A percentile compares a stretch with the other conserved stretches of the same genome.
Conservation (phyloP, 1,140 invertebrate genomes). For the Bemisia tabaci region DNA sequence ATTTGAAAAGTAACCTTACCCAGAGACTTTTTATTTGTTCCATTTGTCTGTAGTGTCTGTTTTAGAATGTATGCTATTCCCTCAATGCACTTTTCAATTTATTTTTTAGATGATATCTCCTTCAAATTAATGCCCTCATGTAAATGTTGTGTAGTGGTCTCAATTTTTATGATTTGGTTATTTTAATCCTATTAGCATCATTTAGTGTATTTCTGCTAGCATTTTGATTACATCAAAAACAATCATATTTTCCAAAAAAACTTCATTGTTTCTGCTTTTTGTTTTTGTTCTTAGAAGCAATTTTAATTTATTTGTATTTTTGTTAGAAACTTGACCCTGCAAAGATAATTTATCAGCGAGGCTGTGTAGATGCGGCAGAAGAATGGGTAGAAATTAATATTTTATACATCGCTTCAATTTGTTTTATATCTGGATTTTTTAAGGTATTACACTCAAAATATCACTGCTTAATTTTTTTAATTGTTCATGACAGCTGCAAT, state of each 20-base stretch:
- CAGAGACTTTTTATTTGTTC: not conserved
- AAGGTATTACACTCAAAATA: conserved; percentile 75
- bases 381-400: conserved; percentile 91
- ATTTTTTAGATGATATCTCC: no score
- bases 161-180: no score
- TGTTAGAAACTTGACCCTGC: conserved; percentile 52
- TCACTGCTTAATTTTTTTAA: not conserved
- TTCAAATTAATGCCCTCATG: no score
- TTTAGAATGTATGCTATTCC: not conserved
- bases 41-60: not conserved
- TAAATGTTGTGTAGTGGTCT: no score
- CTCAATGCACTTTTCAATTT: not conserved
- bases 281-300: conserved; percentile 19
- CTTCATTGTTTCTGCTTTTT: conserved; percentile 7
- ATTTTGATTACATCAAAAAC: conserved; percentile 11
- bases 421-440: conserved; percentile 71
- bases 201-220: conserved; percentile 7
- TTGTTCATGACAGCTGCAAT: not conserved
- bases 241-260: not conserved
- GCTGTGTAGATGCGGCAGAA: conserved; percentile 82
- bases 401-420: conserved; percentile 72
- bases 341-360: conserved; percentile 82
- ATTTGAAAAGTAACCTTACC: no score
- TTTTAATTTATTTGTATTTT: conserved; percentile 25
- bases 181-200: conserved; percentile 4